A percentile compares a stretch with the other conserved stretches of the same genome.
Evolutionary conservation across 2,797 vertebrate genomes (phyloP).

Genomic region (Odontamblyopus lacepedii): DNA sequence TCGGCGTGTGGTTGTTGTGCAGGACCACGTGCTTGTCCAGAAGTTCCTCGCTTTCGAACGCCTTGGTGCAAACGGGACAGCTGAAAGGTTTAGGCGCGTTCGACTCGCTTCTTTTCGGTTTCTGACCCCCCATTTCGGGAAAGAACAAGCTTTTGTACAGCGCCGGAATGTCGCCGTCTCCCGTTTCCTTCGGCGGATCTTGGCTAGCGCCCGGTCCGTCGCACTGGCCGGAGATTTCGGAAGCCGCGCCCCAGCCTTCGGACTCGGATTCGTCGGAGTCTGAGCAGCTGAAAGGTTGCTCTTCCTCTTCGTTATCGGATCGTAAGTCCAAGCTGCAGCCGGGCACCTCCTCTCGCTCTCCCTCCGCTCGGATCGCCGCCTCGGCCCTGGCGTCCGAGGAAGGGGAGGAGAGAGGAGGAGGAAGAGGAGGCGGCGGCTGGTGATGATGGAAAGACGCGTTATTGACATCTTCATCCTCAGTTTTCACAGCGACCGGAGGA

Average conservation of each 20-base stretch:
- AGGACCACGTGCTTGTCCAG: not conserved
- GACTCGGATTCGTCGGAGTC: not conserved
- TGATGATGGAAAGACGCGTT: not conserved
- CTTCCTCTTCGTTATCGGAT: not conserved
- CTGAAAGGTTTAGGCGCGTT: not conserved
- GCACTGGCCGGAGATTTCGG: not conserved
- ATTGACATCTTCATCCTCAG: not conserved
- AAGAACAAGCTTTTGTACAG: slow-evolving; percentile 2
- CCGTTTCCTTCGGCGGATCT: not conserved
- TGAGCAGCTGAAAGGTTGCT: not conserved
- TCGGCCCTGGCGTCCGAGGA: not conserved
- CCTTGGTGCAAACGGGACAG: not conserved
- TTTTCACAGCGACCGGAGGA: slow-evolving; percentile 1
- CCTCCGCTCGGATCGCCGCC: not conserved
- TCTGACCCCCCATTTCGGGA: not conserved
- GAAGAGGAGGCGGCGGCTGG: no score
- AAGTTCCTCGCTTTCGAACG: not conserved
- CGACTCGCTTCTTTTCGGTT: no score
- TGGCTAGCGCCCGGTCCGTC: not conserved
- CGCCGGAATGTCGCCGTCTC: not conserved
- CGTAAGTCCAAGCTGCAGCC: not conserved
- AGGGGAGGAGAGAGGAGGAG: not conserved
- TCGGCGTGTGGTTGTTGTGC: not conserved
- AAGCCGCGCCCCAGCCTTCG: not conserved
- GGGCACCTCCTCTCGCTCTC: not conserved